Base-by-base conservation (phyloP, 2,797 vertebrate species). In the Orestias chungarensis region DNA sequence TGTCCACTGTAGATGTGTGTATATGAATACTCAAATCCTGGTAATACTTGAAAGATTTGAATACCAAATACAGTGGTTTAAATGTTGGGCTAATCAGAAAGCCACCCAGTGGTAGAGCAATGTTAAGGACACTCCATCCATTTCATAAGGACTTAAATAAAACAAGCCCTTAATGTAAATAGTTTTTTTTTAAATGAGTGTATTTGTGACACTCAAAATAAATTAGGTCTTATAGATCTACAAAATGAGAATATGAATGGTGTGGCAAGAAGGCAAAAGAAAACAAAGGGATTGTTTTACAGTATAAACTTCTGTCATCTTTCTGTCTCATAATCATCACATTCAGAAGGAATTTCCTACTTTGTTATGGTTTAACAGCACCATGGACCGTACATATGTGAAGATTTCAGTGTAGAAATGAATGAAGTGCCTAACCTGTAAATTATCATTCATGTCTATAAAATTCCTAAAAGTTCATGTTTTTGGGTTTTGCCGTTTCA, bases 21-120 rank as follows among this genome's bases (percentile, higher is more conserved):
- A 74, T 84, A 83, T 84, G 83, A 85, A 86, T 85, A 84, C 82
- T 84, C 93, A 91, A 95, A 94, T 97, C 96, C 97, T 98, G 97
- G 95, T 95, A 93, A 96, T 96, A 97, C 96, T 98, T 97, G 96
- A 97, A 97, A 81, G 71, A 85, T 88, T 79, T 78, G 42, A 81
- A 90, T 78, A 87, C 87, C 87, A 92, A 91, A 91, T 83, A 76
- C 80, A 79, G 84, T 83, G 74, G 84, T 83, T 80, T 75, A 70
- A 69, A 61, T 79, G 76, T 69, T 77, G 77, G 78, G 75, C 84
- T 83, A 83, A 82, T 88, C 78, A 74, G 70, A 85, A 79, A 83
- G 80, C 77, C 74, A 82, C 86, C 79, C 83, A 87, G 73, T 70
- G 76, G 76, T 78, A 80, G 89, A 80, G 74, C 85, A 74, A 76